Percentiles rank a stretch among this genome's conserved stretches.
These are phyloP conservation scores for Chaenocephalus aceratus DNA, from an alignment of 2,113 vertebrate species.

Conservation along the genomic window DNA sequence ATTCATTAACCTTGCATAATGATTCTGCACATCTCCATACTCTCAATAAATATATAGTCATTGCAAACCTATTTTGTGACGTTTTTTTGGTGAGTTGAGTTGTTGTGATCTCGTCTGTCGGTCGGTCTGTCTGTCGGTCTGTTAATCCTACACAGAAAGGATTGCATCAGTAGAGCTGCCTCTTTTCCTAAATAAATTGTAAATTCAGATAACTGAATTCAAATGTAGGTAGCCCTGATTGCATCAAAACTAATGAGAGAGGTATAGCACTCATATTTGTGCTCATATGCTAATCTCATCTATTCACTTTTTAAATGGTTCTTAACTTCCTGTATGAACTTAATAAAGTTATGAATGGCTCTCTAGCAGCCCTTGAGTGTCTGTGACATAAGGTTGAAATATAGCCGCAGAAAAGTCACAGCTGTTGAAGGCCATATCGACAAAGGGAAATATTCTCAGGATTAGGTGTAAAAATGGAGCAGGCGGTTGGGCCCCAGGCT, in stretches of 20 bases:
- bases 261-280: neutral
- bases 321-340: neutral
- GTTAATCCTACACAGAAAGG: too few species aligned
- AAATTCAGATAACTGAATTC: neutral
- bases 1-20: too few species aligned
- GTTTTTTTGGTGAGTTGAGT: too few species aligned
- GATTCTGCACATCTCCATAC: too few species aligned
- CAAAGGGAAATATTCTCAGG: conserved; percentile 49
- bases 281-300: neutral
- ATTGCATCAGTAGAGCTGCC: too few species aligned
- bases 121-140: too few species aligned
- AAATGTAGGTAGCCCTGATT: neutral
- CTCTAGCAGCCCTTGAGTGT: neutral
- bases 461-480: conserved; percentile 31
- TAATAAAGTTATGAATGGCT: neutral
- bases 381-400: neutral
- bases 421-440: conserved; percentile 3
- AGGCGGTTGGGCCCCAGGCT: conserved; percentile 80
- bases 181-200: too few species aligned
- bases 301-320: neutral
- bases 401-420: neutral
- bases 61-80: too few species aligned
- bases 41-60: too few species aligned
- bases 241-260: neutral
- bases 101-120: too few species aligned